These are phyloP conservation scores for Centropus bengalensis DNA, from an alignment of 2,113 vertebrate species.

Conservation along the genomic window DNA sequence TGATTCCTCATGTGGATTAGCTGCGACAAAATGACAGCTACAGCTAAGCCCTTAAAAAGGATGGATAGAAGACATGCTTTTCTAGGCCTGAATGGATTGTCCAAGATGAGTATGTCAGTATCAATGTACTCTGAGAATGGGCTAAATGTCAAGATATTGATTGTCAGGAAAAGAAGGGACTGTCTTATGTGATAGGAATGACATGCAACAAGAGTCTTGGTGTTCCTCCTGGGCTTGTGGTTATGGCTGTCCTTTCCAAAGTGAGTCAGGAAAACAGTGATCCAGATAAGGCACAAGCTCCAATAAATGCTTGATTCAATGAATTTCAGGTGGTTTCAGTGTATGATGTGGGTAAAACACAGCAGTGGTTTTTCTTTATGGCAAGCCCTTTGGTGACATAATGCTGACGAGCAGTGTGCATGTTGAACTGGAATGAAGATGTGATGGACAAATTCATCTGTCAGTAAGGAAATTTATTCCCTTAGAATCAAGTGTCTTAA, in stretches of 20 bases:
- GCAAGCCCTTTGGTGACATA: rapidly evolving
- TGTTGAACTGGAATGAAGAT: background rate
- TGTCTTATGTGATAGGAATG: background rate
- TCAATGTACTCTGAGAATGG: background rate
- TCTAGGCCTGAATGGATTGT: background rate
- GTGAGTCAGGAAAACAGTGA: background rate
- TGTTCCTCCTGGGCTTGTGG: background rate
- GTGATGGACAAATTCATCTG: background rate
- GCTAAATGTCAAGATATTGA: background rate
- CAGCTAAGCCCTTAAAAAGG: background rate
- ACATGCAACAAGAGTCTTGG: rapidly evolving
- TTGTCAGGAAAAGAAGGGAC: background rate
- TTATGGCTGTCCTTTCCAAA: background rate
- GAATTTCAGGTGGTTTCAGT: background rate
- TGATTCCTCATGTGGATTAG: background rate
- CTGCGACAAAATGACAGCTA: background rate
- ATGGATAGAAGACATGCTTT: background rate
- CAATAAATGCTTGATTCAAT: background rate
- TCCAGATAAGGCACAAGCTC: background rate
- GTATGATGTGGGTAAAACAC: background rate
- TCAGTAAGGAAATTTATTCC: background rate
- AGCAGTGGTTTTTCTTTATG: rapidly evolving
- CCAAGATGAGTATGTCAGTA: background rate
- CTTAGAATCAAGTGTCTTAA: background rate
- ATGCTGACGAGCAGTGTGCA: background rate